Conservation (phyloP, 2,113 vertebrate genomes). For the Pollimyrus isidori region DNA sequence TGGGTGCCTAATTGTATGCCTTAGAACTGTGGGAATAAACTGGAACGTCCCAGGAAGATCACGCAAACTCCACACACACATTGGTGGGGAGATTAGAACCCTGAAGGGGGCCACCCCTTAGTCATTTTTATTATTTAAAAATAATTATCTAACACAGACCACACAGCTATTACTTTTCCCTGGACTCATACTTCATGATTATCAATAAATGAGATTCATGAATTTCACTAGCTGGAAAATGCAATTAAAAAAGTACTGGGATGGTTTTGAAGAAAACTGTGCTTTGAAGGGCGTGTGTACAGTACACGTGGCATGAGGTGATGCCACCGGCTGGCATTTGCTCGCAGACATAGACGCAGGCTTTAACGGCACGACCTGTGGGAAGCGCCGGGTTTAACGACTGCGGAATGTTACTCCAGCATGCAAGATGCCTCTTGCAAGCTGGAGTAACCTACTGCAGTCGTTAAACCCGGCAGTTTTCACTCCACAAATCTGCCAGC, state of each 20-base stretch:
- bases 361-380: neutral
- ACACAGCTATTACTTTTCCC: neutral
- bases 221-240: neutral
- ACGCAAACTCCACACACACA: neutral
- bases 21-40: neutral
- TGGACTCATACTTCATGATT: neutral
- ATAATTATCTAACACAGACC: neutral
- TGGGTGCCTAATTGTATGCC: neutral
- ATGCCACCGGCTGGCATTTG: neutral
- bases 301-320: neutral
- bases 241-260: neutral
- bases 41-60: neutral
- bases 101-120: neutral
- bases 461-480: neutral
- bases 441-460: too few relatives aligned
- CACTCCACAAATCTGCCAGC: neutral
- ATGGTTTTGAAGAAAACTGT: neutral
- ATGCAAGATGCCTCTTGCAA: neutral
- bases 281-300: neutral
- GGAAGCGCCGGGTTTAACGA: neutral
- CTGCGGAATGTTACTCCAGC: neutral
- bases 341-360: neutral
- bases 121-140: neutral
- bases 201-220: constrained; percentile 2
- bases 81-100: neutral